These are phyloP conservation scores for Xanthostigma xanthostigma DNA, from an alignment of 2,888 invertebrate genomes.

Conservation along the genomic window DNA sequence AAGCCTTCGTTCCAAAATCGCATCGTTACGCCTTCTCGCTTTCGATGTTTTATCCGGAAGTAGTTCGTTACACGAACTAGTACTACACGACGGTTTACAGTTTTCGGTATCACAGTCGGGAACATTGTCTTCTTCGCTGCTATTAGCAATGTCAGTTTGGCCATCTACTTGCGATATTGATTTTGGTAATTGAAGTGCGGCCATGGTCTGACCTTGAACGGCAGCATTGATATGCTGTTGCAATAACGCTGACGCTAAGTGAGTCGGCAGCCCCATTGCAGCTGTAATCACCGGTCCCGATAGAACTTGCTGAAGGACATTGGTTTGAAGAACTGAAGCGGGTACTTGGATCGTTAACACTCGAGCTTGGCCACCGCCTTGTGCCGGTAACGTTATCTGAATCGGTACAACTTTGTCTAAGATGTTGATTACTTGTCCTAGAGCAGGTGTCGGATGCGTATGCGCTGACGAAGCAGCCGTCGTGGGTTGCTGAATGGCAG, in stretches of 20 bases:
- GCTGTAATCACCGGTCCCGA: slow-evolving; percentile 82
- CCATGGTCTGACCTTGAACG: slow-evolving; percentile 35
- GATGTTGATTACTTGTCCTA: slow-evolving; percentile 24
- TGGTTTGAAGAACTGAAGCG: slow-evolving; percentile 58
- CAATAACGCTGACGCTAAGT: slow-evolving; percentile 65
- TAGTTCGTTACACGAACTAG: neutral
- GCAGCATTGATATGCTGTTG: slow-evolving; percentile 82
- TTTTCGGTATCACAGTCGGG: too few species aligned
- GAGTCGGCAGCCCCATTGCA: slow-evolving; percentile 73
- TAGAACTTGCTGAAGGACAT: slow-evolving; percentile 50
- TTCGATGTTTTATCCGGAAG: neutral
- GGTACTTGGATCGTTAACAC: slow-evolving; percentile 84
- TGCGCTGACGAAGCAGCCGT: slow-evolving; percentile 11
- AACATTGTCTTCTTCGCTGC: too few species aligned
- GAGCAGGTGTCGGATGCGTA: slow-evolving; percentile 14
- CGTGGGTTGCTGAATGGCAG: neutral
- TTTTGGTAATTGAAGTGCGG: slow-evolving; percentile 18
- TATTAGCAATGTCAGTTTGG: slow-evolving; percentile 10
- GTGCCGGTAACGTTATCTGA: slow-evolving; percentile 67
- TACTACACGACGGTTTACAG: neutral
- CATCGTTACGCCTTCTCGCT: too few species aligned
- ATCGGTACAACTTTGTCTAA: slow-evolving; percentile 40
- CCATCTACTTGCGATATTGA: slow-evolving; percentile 22
- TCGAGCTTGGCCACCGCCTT: slow-evolving; percentile 50
- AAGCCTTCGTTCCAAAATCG: slow-evolving; percentile 6